Base-by-base conservation (phyloP, 2,888 invertebrate species). In the Ctenicera cuprea region DNA sequence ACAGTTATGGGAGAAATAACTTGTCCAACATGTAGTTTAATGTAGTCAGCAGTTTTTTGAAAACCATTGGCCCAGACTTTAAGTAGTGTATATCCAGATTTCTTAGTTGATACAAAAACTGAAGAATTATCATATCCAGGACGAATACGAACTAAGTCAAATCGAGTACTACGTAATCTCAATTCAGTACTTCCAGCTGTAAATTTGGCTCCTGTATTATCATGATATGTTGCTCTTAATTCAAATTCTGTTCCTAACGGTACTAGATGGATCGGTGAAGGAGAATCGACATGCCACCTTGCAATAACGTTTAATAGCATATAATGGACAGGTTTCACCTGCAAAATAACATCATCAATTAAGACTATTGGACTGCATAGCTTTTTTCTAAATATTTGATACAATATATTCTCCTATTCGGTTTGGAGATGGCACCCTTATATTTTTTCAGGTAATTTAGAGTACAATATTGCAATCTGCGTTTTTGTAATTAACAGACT, bases 201-300 rank as follows among this genome's bases (percentile, higher is more conserved):
- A 81, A 91, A 91, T 74, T 80, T 81, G 52, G 87, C 86, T 2
- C 92, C 92, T 5, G 89, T 85, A 77, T 89, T 88, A 81, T 91
- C 91, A 80, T 90, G 90, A 80, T 87, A 90, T n/a, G 86, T 87
- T 4, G 90, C 86, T 26, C 83, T 81, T 57, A 90, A 83, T 50
- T 86, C 83, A 61, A 91, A 86, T 30, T 88, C 87, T 11, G 88
- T 85, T 1, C 91, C 91, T 37, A 89, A 83, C 1, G 91, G 91
- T 11, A 91, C 75, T 9, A 80, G 76, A 3, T 72, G 64, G 12
- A 83, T 71, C 16, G 75, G 68, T 18, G 76, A 76, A 8, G 76
- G 75, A 2, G 82, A 80, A 38, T 79, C 80, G 12, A 87, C 78
- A 18, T 80, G 80, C 84, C 88, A 86, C 41, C 83, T 80, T 0